Percentiles rank a stretch among this genome's conserved stretches.
These are phyloP conservation scores for Pyrgilauda ruficollis DNA, from an alignment of 2,113 vertebrate species.

Conservation along the genomic window DNA sequence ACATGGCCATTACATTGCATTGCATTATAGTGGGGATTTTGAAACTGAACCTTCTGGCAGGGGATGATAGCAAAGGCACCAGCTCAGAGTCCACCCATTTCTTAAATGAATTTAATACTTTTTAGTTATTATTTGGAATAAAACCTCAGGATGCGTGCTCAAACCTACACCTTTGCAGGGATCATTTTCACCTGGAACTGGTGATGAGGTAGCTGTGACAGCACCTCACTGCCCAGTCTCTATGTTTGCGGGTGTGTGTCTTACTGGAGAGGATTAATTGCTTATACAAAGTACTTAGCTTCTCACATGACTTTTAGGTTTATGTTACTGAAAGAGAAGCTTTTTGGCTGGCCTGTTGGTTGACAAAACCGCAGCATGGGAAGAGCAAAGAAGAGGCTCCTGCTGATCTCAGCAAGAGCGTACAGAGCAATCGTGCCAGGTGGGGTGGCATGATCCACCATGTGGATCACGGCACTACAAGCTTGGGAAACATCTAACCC, in stretches of 20 bases:
- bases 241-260: fast-evolving
- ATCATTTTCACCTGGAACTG: neutral
- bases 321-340: neutral
- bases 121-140: neutral
- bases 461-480: neutral
- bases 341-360: neutral
- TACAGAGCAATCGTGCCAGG: neutral
- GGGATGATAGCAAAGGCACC: neutral
- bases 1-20: neutral
- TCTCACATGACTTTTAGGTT: neutral
- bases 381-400: neutral
- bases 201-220: neutral
- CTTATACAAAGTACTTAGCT: neutral
- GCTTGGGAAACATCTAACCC: neutral
- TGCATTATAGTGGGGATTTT: neutral
- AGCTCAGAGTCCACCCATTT: neutral
- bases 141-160: neutral
- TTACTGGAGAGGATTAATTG: neutral
- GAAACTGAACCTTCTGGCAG: neutral
- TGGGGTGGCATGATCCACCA: neutral
- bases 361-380: neutral
- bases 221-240: neutral
- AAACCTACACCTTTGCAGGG: neutral
- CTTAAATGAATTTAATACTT: neutral
- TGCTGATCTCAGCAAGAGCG: neutral